Conservation (phyloP, 2,113 vertebrate species). For the Protobothrops flavoviridis region DNA sequence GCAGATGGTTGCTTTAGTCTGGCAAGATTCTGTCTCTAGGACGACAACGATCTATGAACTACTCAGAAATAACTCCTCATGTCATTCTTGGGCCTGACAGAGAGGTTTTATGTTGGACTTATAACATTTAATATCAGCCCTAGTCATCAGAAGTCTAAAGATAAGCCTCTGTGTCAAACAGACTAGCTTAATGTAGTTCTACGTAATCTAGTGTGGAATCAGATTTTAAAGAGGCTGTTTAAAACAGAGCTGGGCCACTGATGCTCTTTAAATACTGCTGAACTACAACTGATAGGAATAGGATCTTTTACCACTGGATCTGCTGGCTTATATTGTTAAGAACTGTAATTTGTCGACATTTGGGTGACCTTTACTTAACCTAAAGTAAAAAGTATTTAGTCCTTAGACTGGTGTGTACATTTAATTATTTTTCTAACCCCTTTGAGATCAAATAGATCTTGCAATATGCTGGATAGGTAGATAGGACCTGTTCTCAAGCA, state of each 20-base stretch:
- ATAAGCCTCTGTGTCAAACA: not conserved
- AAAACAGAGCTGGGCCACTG: not conserved
- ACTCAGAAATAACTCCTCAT: not conserved
- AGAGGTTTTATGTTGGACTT: not conserved
- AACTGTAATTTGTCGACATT: not conserved
- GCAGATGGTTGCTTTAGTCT: not conserved
- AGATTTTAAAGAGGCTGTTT: not conserved
- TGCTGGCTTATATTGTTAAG: not conserved
- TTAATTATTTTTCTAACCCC: not conserved
- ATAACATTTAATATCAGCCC: not conserved
- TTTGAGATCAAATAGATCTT: not conserved
- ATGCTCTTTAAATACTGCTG: not conserved
- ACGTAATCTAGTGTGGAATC: not conserved
- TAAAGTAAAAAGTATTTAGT: not conserved
- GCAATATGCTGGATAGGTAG: not conserved
- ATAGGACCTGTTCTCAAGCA: too few relatives aligned
- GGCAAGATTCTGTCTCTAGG: not conserved
- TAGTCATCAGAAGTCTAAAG: not conserved
- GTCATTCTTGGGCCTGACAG: not conserved
- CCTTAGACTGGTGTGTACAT: too few relatives aligned
- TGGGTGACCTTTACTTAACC: not conserved
- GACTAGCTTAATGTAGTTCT: not conserved
- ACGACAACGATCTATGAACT: not conserved
- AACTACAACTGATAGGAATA: not conserved
- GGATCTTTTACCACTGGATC: not conserved